These are phyloP conservation scores for Scelioninae gen. 2 DNA, from an alignment of 2,888 invertebrate genomes.

Conservation along the genomic window DNA sequence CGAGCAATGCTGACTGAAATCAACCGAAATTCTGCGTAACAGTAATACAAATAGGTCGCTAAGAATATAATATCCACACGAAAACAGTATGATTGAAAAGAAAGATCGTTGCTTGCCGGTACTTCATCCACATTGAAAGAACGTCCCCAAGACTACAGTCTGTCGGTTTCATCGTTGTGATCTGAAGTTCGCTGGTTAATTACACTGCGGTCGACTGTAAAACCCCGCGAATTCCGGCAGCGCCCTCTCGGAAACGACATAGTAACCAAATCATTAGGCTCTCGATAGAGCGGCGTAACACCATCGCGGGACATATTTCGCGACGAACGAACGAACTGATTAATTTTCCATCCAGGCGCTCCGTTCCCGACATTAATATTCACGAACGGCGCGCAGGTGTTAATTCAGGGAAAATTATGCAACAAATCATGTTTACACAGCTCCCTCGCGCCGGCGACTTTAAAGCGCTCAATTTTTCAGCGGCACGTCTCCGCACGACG, in stretches of 20 bases:
- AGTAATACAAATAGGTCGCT: too few relatives aligned
- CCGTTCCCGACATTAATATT: conserved; percentile 28
- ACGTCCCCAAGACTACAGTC: too few relatives aligned
- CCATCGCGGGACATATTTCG: conserved; percentile 3
- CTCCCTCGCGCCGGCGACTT: conserved; percentile 14
- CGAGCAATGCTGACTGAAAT: too few relatives aligned
- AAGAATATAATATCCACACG: too few relatives aligned
- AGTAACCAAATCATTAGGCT: not conserved
- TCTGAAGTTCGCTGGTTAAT: too few relatives aligned
- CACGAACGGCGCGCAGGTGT: conserved; percentile 15
- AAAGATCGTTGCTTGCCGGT: too few relatives aligned
- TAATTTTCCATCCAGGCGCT: conserved; percentile 6
- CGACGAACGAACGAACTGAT: conserved; percentile 35
- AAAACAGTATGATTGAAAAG: too few relatives aligned
- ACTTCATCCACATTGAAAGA: too few relatives aligned
- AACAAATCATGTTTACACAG: conserved; percentile 39
- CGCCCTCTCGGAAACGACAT: not conserved
- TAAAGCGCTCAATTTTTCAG: conserved; percentile 35
- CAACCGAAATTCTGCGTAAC: too few relatives aligned
- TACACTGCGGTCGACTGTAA: too few relatives aligned
- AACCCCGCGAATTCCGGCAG: not conserved
- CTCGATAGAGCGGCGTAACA: conserved; percentile 13
- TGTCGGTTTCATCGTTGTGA: too few relatives aligned
- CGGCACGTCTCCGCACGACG: conserved; percentile 15
- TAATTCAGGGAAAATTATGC: conserved; percentile 35